Conservation (phyloP, 2,113 vertebrate species). For the Isichthys henryi region DNA sequence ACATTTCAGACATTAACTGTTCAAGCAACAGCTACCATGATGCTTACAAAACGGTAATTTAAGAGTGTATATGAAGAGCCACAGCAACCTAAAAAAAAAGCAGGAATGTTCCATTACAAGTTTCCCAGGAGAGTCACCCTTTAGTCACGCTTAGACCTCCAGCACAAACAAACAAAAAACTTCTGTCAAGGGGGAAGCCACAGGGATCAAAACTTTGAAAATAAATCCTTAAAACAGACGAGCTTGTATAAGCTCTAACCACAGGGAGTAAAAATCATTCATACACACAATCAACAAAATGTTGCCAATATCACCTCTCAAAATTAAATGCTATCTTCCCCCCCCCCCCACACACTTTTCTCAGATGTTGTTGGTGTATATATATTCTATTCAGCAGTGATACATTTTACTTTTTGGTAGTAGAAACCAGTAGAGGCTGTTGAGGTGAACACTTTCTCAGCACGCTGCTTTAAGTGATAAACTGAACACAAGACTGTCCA, state of each 20-base stretch:
- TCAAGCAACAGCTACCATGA: neutral
- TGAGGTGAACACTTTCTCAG: neutral
- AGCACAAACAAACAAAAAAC: neutral
- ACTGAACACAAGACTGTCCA: neutral
- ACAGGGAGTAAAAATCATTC: neutral
- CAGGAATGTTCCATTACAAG: neutral
- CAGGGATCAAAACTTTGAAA: neutral
- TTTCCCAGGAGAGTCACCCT: neutral
- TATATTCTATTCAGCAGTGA: neutral
- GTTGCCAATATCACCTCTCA: neutral
- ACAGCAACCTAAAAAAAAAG: neutral
- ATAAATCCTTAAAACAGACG: neutral
- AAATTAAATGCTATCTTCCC: neutral
- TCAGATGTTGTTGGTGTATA: neutral
- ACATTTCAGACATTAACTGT: neutral
- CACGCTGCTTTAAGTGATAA: too few species aligned
- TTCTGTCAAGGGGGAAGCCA: neutral
- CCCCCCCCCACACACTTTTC: neutral
- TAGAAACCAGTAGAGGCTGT: neutral
- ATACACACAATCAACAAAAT: neutral
- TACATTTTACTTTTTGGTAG: neutral
- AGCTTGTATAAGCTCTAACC: neutral
- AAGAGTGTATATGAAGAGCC: neutral
- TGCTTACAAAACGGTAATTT: neutral
- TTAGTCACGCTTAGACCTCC: neutral